These are phyloP conservation scores for Luperina nickerlii DNA, from an alignment of 2,888 invertebrate genomes.

Conservation along the genomic window DNA sequence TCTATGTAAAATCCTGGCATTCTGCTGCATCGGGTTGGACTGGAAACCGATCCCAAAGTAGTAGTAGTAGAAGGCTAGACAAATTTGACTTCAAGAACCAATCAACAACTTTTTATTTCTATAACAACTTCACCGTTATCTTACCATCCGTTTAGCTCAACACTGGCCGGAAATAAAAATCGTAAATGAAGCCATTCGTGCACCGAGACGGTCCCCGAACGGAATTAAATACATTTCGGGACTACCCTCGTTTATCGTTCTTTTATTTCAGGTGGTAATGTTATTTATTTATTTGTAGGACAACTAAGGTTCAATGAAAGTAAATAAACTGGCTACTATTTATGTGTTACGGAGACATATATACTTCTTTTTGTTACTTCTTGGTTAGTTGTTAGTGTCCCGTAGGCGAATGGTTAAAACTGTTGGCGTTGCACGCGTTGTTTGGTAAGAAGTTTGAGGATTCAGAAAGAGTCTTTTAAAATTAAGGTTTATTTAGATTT, in stretches of 20 bases:
- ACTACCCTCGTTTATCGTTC: constrained; percentile 86
- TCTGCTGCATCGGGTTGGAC: too few species aligned
- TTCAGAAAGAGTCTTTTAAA: not conserved
- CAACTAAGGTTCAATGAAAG: constrained; percentile 56
- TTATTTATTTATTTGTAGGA: constrained; percentile 82
- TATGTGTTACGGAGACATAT: constrained; percentile 43
- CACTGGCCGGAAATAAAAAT: constrained; percentile 88
- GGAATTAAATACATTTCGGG: constrained; percentile 88
- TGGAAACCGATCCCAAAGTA: too few species aligned
- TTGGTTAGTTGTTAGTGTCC: not conserved
- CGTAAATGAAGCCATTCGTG: constrained; percentile 90
- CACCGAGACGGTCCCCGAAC: constrained; percentile 84
- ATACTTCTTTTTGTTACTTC: constrained; percentile 1
- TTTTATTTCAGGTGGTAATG: constrained; percentile 89
- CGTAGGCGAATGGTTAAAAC: not conserved
- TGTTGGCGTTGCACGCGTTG: not conserved
- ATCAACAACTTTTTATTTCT: constrained; percentile 22
- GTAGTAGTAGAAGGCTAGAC: not conserved
- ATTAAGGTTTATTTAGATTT: not conserved
- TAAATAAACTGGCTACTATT: constrained; percentile 51
- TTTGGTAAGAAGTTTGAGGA: not conserved
- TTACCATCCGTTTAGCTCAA: constrained; percentile 54
- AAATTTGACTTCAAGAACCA: not conserved
- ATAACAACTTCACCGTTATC: constrained; percentile 31
- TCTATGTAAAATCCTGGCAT: too few species aligned